A percentile compares a stretch with the other conserved stretches of the same genome.
Evolutionary conservation across 2,888 invertebrate species (phyloP).

Genomic region (Phlogophora meticulosa): DNA sequence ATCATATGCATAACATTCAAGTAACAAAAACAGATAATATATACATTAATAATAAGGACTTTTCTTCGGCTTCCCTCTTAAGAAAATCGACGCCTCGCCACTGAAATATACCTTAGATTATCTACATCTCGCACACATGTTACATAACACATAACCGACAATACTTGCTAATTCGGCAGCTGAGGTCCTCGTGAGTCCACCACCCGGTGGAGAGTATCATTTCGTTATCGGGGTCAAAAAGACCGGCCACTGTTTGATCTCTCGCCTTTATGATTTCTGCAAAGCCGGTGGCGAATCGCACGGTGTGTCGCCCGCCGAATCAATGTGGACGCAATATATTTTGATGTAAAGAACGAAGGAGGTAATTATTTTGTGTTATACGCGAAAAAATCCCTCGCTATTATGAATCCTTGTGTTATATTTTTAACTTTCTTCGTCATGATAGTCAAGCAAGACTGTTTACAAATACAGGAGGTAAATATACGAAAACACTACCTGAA

Average conservation of each 20-base stretch:
- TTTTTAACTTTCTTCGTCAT: too few relatives aligned
- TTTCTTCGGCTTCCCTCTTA: too few relatives aligned
- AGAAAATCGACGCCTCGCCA: too few relatives aligned
- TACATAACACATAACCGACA: slow-evolving; percentile 41
- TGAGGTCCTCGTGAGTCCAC: slow-evolving; percentile 65
- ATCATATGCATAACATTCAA: too few relatives aligned
- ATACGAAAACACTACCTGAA: too few relatives aligned
- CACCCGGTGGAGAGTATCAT: slow-evolving; percentile 74
- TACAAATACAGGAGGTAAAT: too few relatives aligned
- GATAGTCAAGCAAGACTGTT: too few relatives aligned
- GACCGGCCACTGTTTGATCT: slow-evolving; percentile 80
- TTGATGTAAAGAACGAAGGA: background rate
- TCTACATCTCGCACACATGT: background rate
- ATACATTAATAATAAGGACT: too few relatives aligned
- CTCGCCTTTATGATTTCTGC: slow-evolving; percentile 79
- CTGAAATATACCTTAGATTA: too few relatives aligned
- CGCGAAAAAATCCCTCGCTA: too few relatives aligned
- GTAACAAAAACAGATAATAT: too few relatives aligned
- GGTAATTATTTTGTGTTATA: background rate
- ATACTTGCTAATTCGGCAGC: slow-evolving; percentile 64
- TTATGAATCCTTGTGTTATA: too few relatives aligned
- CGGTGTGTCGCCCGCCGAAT: slow-evolving; percentile 38
- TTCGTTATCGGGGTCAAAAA: slow-evolving; percentile 79
- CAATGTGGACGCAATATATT: slow-evolving; percentile 41
- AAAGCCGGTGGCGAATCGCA: slow-evolving; percentile 66